Conservation (phyloP, 2,888 invertebrate genomes). For the Phortica okadai region DNA sequence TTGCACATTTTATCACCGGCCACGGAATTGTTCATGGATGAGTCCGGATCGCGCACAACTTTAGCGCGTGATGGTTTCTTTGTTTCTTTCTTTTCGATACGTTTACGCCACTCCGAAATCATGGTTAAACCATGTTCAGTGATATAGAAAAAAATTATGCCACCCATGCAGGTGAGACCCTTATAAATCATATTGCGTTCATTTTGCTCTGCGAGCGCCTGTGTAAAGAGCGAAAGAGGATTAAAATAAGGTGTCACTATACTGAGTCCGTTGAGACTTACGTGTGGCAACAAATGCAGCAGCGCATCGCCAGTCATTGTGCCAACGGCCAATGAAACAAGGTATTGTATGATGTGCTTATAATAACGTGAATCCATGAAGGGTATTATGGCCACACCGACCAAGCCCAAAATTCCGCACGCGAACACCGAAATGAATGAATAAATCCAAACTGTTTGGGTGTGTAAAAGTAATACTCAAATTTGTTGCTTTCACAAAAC, state of each 20-base stretch:
- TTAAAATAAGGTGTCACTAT: neutral
- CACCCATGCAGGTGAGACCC: slow-evolving; percentile 84
- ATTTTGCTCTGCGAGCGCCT: slow-evolving; percentile 73
- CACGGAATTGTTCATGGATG: slow-evolving; percentile 73
- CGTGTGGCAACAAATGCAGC: slow-evolving; percentile 93
- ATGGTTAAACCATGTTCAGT: slow-evolving; percentile 89
- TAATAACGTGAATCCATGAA: slow-evolving; percentile 93
- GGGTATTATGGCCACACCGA: slow-evolving; percentile 93
- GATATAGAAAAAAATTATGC: slow-evolving; percentile 92
- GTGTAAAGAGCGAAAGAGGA: slow-evolving; percentile 9
- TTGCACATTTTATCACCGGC: slow-evolving; percentile 84
- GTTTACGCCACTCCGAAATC: slow-evolving; percentile 88
- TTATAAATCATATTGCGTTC: slow-evolving; percentile 88
- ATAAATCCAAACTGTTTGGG: slow-evolving; percentile 85
- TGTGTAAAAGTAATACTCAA: slow-evolving; percentile 12
- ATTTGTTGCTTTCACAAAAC: neutral
- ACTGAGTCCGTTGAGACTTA: slow-evolving; percentile 73
- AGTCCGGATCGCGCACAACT: slow-evolving; percentile 83
- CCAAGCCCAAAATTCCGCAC: slow-evolving; percentile 90
- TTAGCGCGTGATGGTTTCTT: slow-evolving; percentile 80
- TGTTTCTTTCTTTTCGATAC: slow-evolving; percentile 81
- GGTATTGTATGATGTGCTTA: slow-evolving; percentile 91
- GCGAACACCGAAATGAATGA: slow-evolving; percentile 87
- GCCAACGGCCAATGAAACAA: slow-evolving; percentile 95
- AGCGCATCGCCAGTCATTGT: slow-evolving; percentile 94